These are phyloP conservation scores for Sepiola atlantica DNA, from an alignment of 2,888 invertebrate species.

Conservation along the genomic window DNA sequence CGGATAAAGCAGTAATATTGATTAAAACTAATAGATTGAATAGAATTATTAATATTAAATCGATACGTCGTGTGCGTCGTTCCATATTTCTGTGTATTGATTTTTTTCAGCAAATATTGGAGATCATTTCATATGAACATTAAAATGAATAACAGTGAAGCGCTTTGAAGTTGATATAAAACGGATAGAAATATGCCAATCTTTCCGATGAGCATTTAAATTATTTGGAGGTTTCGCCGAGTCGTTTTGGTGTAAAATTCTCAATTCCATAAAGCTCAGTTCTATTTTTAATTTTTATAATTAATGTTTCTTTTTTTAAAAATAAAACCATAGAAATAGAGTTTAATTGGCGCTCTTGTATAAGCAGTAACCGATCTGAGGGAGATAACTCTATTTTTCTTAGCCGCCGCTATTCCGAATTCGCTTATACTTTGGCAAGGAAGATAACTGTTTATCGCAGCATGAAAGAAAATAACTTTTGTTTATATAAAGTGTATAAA, in stretches of 20 bases:
- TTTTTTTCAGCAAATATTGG: slow-evolving; percentile 8
- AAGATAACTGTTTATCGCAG: too few relatives aligned
- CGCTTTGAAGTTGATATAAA: neutral
- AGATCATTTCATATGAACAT: neutral
- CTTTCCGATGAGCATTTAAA: neutral
- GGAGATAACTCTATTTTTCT: too few relatives aligned
- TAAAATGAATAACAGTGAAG: neutral
- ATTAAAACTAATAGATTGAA: neutral
- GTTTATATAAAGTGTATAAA: too few relatives aligned
- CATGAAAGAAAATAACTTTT: too few relatives aligned
- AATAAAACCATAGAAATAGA: neutral
- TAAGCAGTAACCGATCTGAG: too few relatives aligned
- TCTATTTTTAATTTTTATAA: neutral
- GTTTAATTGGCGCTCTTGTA: too few relatives aligned
- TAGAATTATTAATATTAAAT: neutral
- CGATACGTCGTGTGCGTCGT: neutral
- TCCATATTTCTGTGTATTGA: neutral
- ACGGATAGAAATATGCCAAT: neutral
- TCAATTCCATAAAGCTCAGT: neutral
- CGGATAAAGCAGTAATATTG: neutral
- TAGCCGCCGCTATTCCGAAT: too few relatives aligned
- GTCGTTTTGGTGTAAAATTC: neutral
- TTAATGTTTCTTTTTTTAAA: neutral
- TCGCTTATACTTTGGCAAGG: too few relatives aligned
- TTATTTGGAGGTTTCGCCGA: neutral